Evolutionary conservation across 2,797 vertebrate species (phyloP), one percentile per base, ranked within the genome.

Genomic region (Propithecus perrieri): DNA sequence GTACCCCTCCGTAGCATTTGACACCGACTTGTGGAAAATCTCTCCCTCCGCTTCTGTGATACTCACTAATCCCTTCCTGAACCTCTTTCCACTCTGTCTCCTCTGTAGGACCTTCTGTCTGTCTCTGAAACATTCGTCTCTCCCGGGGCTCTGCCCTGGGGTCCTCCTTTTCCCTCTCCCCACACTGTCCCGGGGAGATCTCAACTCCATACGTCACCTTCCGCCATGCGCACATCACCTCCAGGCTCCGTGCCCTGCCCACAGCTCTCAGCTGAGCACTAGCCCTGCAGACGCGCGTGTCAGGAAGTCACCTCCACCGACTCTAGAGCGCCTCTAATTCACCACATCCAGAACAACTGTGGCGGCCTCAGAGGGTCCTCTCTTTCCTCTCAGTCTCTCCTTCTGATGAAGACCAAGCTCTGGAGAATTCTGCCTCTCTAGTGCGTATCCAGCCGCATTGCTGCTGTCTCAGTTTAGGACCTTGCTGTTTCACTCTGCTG

Each of bases 361-460:
- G 35, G 65, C 75, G 55, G 4, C 53, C 33, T 85, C 3, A 0
- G 5, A 17, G 63, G 61, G 17, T 35, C 53, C 55, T 84, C 30
- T 61, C 50, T 67, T 20, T 18, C 13, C 43, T 26, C 43, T 9
- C 17, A 17, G 15, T 38, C 53, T 78, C 55, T 71, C 0, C 79
- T 71, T n/a, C n/a, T 30, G 1, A 24, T 55, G 50, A 85, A 81
- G 28, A 65, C 30, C 50, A 26, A 53, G 18, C 30, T 59, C 65
- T 6, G 24, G 65, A 57, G 50, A 18, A 2, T 57, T 13, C 50
- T 24, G 38, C 61, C 76, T 38, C 55, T 41, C 4, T 17, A 30
- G 28, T 2, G 4, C 43, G 3, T 5, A 2, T 17, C 5, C 67
- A 67, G 50, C 38, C 43, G 8, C n/a, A 3, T 2, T 2, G 30